Base-by-base conservation (phyloP, 2,113 vertebrate species). In the Pteruthius melanotis region DNA sequence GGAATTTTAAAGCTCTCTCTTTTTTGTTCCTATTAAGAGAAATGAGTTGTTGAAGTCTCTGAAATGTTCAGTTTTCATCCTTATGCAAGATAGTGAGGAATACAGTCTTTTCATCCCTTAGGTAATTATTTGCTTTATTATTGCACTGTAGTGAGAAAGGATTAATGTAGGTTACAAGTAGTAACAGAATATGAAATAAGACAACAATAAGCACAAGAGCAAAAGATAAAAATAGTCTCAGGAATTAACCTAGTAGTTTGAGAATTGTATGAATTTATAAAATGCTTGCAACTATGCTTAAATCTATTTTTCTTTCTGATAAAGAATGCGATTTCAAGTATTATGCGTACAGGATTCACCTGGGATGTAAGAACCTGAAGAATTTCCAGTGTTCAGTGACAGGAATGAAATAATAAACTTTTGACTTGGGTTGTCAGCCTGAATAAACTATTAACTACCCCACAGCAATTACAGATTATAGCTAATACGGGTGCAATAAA, bases 91-190 rank as follows among this genome's bases (percentile, higher is more conserved):
- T 69, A 69, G 21, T 63, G 45, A 65, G 37, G 39, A 49, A 59
- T 71, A 19, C 0, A 2, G 4, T 52, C 14, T 80, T 76, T 75
- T 82, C 40, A 66, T 74, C 50, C 42, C 81, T 59, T 75, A 81
- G 60, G 87, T 89, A 89, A 71, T 89, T 81, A 79, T 63, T 94
- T 91, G 64, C 69, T 75, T 78, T 87, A 81, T 74, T 91, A 81
- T 75, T 89, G 91, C 21, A 8, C 52, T 66, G 28, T 16, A 39
- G 52, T 42, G 44, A 95, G 69, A 47, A 45, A 59, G 44, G 81
- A 77, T 78, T 89, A 68, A 86, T 93, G 23, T 78, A 66, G 76
- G 52, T 78, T 91, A 75, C 44, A 84, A 93, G 70, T 54, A 91
- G 49, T 64, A 93, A 52, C 19, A 82, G 84, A 78, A 79, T 71